A percentile compares a stretch with the other conserved stretches of the same genome.
phyloP scores from a whole-genome alignment of 2,113 vertebrate species.

The Panurus biarmicus region DNA sequence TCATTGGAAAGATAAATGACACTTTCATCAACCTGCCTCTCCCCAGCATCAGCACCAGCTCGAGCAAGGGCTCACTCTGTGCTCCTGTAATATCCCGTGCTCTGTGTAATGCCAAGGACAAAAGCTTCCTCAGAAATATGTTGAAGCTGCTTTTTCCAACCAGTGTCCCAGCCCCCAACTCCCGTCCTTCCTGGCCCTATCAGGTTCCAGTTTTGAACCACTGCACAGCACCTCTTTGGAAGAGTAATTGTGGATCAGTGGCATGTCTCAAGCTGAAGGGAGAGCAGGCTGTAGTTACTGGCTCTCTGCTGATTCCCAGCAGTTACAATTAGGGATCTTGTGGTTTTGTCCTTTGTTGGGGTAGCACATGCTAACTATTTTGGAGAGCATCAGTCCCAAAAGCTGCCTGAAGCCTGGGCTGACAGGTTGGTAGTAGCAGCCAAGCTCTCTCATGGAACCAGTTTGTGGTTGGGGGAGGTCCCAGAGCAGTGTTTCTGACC shows the following conservation, averaged over 20 bases:
- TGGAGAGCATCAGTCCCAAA: background rate
- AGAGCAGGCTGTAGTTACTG: background rate
- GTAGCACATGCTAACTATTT: background rate
- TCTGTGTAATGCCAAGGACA: background rate
- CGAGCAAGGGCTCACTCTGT: background rate
- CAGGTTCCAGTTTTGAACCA: background rate
- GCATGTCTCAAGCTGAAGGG: background rate
- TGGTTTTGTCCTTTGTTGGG: background rate
- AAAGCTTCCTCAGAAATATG: background rate
- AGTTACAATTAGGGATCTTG: background rate
- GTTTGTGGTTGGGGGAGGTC: background rate
- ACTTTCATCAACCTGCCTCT: conserved; percentile 10
- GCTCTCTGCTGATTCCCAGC: background rate
- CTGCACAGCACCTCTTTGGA: background rate
- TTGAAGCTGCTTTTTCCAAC: background rate
- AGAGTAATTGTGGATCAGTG: background rate
- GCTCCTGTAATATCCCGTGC: background rate
- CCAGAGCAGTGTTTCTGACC: background rate
- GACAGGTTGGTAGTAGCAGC: background rate
- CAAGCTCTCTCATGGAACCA: background rate
- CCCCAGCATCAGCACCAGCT: background rate
- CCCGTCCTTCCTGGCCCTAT: background rate
- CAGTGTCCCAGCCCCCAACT: background rate
- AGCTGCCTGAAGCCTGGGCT: background rate
- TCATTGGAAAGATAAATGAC: conserved; percentile 35